These are phyloP conservation scores for Momotus momota DNA, from an alignment of 2,797 vertebrate genomes.

Conservation along the genomic window DNA sequence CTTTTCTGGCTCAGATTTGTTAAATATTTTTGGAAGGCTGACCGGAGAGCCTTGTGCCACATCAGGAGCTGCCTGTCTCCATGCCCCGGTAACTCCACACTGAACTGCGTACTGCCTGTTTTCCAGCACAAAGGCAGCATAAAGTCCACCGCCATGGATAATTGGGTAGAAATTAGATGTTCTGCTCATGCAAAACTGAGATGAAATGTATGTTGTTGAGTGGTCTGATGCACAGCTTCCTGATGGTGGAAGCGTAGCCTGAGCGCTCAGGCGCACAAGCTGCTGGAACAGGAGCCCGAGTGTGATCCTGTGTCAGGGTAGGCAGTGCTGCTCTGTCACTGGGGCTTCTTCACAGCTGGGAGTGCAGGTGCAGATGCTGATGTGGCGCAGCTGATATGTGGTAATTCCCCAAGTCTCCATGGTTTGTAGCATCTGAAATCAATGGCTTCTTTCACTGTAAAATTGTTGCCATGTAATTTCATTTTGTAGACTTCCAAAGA, in stretches of 20 bases:
- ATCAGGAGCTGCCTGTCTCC: background rate
- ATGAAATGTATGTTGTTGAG: background rate
- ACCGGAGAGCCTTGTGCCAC: background rate
- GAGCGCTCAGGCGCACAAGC: background rate
- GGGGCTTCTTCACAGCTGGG: background rate
- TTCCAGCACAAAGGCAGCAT: background rate
- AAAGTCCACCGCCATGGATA: background rate
- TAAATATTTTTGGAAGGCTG: background rate
- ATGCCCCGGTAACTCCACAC: rapidly evolving
- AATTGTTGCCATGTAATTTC: background rate
- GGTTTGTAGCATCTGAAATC: background rate
- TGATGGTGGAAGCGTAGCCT: background rate
- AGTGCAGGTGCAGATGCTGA: background rate
- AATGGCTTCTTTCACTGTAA: background rate
- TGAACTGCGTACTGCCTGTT: background rate
- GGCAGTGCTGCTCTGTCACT: background rate
- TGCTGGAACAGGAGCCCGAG: background rate
- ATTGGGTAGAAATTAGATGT: background rate
- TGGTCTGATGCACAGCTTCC: background rate
- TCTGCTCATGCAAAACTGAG: background rate
- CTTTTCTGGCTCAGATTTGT: background rate
- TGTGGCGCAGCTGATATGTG: background rate
- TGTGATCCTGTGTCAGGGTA: background rate
- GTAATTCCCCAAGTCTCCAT: background rate
- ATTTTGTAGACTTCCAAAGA: background rate